These are phyloP conservation scores for Enteromius treurensis DNA, from an alignment of 2,797 vertebrate species.

Conservation along the genomic window DNA sequence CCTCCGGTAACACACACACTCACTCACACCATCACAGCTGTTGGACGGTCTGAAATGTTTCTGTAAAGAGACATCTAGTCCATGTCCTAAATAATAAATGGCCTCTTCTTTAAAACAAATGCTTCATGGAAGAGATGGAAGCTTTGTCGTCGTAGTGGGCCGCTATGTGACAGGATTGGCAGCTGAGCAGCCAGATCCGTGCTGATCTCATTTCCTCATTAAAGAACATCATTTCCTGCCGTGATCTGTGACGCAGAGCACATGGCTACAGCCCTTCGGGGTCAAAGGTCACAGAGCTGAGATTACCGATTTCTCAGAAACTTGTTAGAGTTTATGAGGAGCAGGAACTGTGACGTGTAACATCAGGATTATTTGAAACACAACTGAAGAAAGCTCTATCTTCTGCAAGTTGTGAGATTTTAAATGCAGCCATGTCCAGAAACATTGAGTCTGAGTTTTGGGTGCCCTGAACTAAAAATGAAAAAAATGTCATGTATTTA, in stretches of 20 bases:
- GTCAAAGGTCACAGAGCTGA: constrained; percentile 8
- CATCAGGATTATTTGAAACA: neutral
- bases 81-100: neutral
- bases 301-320: constrained; percentile 33
- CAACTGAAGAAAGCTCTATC: neutral
- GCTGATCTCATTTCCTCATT: constrained; percentile 36
- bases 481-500: neutral
- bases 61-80: neutral
- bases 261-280: neutral
- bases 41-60: neutral
- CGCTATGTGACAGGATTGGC: constrained; percentile 32
- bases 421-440: neutral
- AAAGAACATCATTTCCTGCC: constrained; percentile 66
- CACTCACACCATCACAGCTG: constrained; percentile 53
- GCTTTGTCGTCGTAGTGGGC: neutral
- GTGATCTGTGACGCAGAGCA: constrained; percentile 33
- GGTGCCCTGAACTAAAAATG: neutral
- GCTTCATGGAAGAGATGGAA: neutral
- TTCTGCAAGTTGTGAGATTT: neutral
- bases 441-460: neutral
- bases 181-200: neutral
- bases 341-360: neutral
- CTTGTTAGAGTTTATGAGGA: constrained; percentile 6
- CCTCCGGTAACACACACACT: constrained; percentile 85
- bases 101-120: neutral